phyloP scores from a whole-genome alignment of 1,140 invertebrate species.

The Drosophila nigromelanica region DNA sequence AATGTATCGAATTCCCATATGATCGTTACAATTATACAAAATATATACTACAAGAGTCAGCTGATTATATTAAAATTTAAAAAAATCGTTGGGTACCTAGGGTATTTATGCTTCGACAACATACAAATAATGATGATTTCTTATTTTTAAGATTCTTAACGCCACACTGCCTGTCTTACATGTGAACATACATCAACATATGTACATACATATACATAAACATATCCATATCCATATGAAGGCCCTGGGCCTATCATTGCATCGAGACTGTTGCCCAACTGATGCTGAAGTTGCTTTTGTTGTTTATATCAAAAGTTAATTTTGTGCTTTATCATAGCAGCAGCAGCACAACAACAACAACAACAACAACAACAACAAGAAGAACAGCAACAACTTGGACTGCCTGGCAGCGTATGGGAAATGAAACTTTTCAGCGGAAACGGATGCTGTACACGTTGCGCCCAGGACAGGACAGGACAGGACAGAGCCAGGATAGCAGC shows the following conservation, averaged over 20 bases:
- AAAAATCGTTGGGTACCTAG: not conserved
- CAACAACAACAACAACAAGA: not conserved
- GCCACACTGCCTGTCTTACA: slow-evolving; percentile 31
- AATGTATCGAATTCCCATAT: too few species aligned
- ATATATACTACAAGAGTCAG: too few species aligned
- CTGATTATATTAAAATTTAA: too few species aligned
- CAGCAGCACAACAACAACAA: slow-evolving; percentile 20
- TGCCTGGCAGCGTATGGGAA: slow-evolving; percentile 62
- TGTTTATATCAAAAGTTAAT: slow-evolving; percentile 80
- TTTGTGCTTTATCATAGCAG: slow-evolving; percentile 72
- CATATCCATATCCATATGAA: not conserved
- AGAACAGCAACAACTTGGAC: not conserved
- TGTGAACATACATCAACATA: not conserved
- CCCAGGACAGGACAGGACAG: slow-evolving; percentile 12
- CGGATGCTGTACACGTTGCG: slow-evolving; percentile 73
- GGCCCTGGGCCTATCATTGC: slow-evolving; percentile 44
- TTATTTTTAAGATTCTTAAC: slow-evolving; percentile 17
- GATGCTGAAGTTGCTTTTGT: slow-evolving; percentile 49
- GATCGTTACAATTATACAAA: too few species aligned
- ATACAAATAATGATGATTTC: not conserved
- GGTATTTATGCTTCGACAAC: not conserved
- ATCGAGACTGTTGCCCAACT: slow-evolving; percentile 24
- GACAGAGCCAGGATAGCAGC: slow-evolving; percentile 15
- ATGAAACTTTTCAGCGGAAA: slow-evolving; percentile 78
- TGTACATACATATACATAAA: not conserved